Evolutionary conservation across 2,888 invertebrate genomes (phyloP).

Genomic region (Nebria salina): DNA sequence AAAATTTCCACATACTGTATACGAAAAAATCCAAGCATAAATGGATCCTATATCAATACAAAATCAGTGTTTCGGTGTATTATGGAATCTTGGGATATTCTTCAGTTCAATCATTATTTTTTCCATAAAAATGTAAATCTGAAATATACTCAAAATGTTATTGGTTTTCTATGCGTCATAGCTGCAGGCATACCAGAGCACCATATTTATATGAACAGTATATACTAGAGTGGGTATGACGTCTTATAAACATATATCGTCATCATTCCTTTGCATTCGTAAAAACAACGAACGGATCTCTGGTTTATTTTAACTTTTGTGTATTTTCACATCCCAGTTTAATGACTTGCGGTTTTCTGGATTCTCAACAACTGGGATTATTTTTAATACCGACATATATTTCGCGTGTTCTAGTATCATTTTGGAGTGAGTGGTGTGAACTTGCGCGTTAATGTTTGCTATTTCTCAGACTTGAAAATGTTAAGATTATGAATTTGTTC

Average conservation of each 20-base stretch:
- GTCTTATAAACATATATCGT: neutral
- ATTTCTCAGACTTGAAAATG: constrained; percentile 7
- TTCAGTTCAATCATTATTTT: too few relatives aligned
- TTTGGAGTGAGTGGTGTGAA: constrained; percentile 8
- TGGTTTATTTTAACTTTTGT: constrained; percentile 44
- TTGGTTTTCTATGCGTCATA: constrained; percentile 16
- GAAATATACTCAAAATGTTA: constrained; percentile 19
- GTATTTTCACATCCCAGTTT: constrained; percentile 41
- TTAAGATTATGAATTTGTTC: constrained; percentile 26
- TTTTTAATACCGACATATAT: constrained; percentile 26
- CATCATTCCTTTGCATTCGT: neutral
- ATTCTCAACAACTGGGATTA: constrained; percentile 32
- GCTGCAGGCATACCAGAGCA: neutral
- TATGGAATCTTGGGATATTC: too few relatives aligned
- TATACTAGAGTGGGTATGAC: neutral
- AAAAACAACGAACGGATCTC: constrained; percentile 5
- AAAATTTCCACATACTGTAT: too few relatives aligned
- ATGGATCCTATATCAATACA: too few relatives aligned
- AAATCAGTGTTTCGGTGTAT: too few relatives aligned
- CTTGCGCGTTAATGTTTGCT: constrained; percentile 11
- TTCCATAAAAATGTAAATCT: constrained; percentile 21
- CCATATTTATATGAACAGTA: neutral
- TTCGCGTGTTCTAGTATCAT: neutral
- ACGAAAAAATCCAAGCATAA: too few relatives aligned
- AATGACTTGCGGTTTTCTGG: constrained; percentile 35